Percentiles rank a stretch among this genome's conserved stretches.
Evolutionary conservation across 2,113 vertebrate species (phyloP).

Genomic region (Triplophysa dalaica): DNA sequence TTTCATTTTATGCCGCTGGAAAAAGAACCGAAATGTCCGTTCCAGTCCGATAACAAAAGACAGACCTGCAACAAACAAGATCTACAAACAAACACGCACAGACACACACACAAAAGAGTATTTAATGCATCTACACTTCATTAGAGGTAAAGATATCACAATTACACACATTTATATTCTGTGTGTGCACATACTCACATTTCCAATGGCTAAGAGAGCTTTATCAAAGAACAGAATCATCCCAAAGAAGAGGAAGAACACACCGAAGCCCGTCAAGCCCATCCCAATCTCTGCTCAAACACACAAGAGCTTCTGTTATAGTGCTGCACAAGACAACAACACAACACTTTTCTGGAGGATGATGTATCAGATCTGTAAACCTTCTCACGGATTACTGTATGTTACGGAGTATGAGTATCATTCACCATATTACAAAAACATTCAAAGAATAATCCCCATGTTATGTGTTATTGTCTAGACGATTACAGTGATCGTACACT

Average conservation of each 20-base stretch:
- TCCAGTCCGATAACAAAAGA: constrained; percentile 96
- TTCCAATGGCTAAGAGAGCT: constrained; percentile 96
- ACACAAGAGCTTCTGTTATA: constrained; percentile 41
- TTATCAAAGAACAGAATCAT: constrained; percentile 99
- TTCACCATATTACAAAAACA: too few species aligned
- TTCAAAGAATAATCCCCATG: too few species aligned
- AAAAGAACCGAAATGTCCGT: constrained; percentile 97
- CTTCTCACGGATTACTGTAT: too few species aligned
- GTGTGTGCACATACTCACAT: constrained; percentile 79
- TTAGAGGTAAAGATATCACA: too few species aligned
- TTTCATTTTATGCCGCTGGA: constrained; percentile 98
- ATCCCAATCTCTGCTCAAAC: constrained; percentile 92
- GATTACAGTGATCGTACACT: too few species aligned
- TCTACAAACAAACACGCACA: too few species aligned
- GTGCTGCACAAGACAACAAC: background rate
- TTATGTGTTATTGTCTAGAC: too few species aligned
- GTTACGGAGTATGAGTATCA: too few species aligned
- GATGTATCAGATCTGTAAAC: too few species aligned
- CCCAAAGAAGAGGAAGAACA: constrained; percentile 98
- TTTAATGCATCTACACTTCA: background rate
- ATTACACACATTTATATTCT: background rate
- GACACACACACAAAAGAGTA: background rate
- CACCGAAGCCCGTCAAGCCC: constrained; percentile 95
- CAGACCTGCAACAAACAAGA: constrained; percentile 94
- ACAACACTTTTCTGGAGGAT: too few species aligned